phyloP scores from a whole-genome alignment of 2,888 invertebrate genomes.

The Nomada flava region DNA sequence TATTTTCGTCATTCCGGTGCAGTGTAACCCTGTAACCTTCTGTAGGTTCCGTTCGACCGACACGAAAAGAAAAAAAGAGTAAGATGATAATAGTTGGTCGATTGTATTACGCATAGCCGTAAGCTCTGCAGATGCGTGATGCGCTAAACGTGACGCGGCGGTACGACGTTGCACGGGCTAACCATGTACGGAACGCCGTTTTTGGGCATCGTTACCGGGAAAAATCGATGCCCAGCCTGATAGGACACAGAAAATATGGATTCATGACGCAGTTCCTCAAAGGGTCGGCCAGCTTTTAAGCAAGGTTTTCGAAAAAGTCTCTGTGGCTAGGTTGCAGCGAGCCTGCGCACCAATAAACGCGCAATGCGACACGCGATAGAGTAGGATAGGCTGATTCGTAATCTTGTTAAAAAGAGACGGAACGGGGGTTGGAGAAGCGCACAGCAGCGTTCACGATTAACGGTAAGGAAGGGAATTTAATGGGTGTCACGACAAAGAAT shows the following conservation, averaged over 20 bases:
- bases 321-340: slow-evolving; percentile 56
- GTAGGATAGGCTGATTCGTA: slow-evolving; percentile 74
- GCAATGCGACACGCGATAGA: slow-evolving; percentile 82
- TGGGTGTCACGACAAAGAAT: slow-evolving; percentile 63
- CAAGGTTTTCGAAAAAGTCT: slow-evolving; percentile 60
- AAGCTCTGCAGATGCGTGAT: slow-evolving; percentile 73
- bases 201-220: slow-evolving; percentile 43
- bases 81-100: slow-evolving; percentile 73
- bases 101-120: slow-evolving; percentile 77
- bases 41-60: slow-evolving; percentile 28
- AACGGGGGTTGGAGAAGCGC: slow-evolving; percentile 50
- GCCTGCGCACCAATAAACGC: slow-evolving; percentile 81
- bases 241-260: slow-evolving; percentile 52
- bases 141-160: slow-evolving; percentile 77
- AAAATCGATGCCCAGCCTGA: slow-evolving; percentile 54
- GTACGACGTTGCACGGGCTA: slow-evolving; percentile 44
- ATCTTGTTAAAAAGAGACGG: slow-evolving; percentile 75
- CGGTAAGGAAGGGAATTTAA: slow-evolving; percentile 60
- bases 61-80: slow-evolving; percentile 38
- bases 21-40: slow-evolving; percentile 20
- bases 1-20: neutral
- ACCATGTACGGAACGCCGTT: slow-evolving; percentile 35
- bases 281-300: slow-evolving; percentile 46
- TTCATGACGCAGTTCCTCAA: slow-evolving; percentile 58
- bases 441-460: slow-evolving; percentile 57